Base-by-base conservation (phyloP, 1,140 invertebrate species). In the Elymnias hypermnestra region DNA sequence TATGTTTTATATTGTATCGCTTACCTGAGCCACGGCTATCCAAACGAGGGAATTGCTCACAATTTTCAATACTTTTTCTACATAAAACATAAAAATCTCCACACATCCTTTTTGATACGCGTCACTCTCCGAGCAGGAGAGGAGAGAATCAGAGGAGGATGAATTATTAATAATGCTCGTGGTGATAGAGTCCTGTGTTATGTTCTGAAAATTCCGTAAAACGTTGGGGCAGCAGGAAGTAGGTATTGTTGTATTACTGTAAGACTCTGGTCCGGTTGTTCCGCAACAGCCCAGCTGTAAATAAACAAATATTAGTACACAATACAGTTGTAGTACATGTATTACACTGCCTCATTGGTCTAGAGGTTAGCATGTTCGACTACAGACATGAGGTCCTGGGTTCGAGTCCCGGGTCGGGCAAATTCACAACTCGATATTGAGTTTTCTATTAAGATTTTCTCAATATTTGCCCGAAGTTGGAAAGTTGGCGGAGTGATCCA, bases 221-320 rank as follows among this genome's bases (percentile, higher is more conserved):
- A 2, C 5, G 14, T 10, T 13, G 6, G 29, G 6, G 29, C 29
- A 33, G 14, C 29, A 33, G 29, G 29, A 15, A 2, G 15, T 8
- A 2, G 29, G 29, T 2, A 33, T 7, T 2, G 29, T 13, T 0
- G 17, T 19, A 17, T 21, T 10, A 10, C 9, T 36, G 33, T 36
- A 36, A 4, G 4, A 36, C 8, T 36, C 17, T 5, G 33, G 33
- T 4, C 33, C 33, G 1, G 17, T 36, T 21, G 33, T 19, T 4
- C 33, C 33, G 9, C 33, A 36, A 10, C 33, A 36, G 33, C 33
- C 33, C 5, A 33, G 13, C 29, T 33, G 5, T 33, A 29, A 12
- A 3, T n/a, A 26, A 26, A 9, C 29, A 7, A 31, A 13, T 31
- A 13, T n/a, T 4, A 1, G n/a, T n/a, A n/a, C n/a, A n/a, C n/a